Evolutionary conservation across 1,140 invertebrate species (phyloP).

Genomic region (Scaptomyza montana): DNA sequence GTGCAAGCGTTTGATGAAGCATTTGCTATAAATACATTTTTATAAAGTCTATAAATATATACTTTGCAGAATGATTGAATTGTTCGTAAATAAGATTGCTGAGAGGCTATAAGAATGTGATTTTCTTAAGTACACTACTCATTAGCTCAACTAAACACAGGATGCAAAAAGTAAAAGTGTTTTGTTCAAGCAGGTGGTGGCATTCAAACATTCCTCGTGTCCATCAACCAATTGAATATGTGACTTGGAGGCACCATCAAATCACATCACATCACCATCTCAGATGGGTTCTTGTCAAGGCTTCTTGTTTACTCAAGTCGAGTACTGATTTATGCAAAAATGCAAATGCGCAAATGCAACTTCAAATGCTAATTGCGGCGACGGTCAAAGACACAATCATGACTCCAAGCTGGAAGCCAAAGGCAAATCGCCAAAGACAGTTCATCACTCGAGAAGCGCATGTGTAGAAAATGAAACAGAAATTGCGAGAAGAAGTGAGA

Average conservation of each 20-base stretch:
- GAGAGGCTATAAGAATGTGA: too few relatives aligned
- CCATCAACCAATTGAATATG: constrained; percentile 14
- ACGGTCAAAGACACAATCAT: constrained; percentile 74
- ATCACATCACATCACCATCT: not conserved
- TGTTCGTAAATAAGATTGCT: too few relatives aligned
- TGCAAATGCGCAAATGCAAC: constrained; percentile 76
- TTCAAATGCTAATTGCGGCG: constrained; percentile 81
- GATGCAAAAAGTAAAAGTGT: not conserved
- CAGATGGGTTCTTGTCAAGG: constrained; percentile 10
- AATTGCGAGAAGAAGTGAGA: not conserved
- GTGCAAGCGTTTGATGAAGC: too few relatives aligned
- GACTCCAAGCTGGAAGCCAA: constrained; percentile 1
- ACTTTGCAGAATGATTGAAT: too few relatives aligned
- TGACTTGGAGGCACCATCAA: not conserved
- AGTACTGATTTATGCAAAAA: constrained; percentile 71
- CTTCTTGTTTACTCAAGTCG: constrained; percentile 20
- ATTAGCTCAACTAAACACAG: not conserved
- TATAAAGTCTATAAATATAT: too few relatives aligned
- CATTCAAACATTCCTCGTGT: constrained; percentile 4
- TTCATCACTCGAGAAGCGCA: too few relatives aligned
- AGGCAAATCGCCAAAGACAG: constrained; percentile 3
- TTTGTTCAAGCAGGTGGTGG: constrained; percentile 34
- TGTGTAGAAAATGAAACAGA: not conserved
- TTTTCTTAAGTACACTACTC: too few relatives aligned
- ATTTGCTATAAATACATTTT: not conserved